A percentile compares a stretch with the other conserved stretches of the same genome.
Conservation (phyloP, 1,140 invertebrate genomes). For the Condylostylus longicornis region DNA sequence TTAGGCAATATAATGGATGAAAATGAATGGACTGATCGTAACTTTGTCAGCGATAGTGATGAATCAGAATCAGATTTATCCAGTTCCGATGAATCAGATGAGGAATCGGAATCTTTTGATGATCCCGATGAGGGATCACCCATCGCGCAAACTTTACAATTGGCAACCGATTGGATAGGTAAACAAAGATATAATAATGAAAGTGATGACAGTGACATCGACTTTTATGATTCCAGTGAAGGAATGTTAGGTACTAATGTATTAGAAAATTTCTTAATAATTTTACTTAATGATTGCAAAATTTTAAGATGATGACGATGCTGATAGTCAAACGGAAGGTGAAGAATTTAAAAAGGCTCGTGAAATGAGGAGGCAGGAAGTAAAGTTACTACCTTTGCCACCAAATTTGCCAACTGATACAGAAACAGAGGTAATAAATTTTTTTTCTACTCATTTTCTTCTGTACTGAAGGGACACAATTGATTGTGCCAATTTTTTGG, state of each 20-base stretch:
- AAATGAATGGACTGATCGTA: conserved; percentile 84
- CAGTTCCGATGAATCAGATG: conserved; percentile 24
- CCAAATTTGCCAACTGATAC: conserved; percentile 47
- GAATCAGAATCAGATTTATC: conserved; percentile 43
- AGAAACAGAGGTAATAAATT: conserved; percentile 65
- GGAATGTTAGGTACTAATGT: conserved; percentile 16
- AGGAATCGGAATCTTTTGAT: conserved; percentile 28
- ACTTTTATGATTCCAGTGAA: conserved; percentile 30
- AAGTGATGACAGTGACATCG: conserved; percentile 23
- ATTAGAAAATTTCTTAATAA: neutral
- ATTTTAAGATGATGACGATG: conserved; percentile 41
- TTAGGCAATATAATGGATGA: conserved; percentile 64
- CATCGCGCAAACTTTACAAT: conserved; percentile 28
- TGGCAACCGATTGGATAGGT: conserved; percentile 31
- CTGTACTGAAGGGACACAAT: neutral
- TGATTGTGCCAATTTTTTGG: too few species aligned
- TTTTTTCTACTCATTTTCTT: too few species aligned
- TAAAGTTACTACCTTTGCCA: conserved; percentile 45
- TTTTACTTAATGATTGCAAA: neutral
- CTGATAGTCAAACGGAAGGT: conserved; percentile 55
- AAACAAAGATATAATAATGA: conserved; percentile 28
- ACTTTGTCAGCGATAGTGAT: conserved; percentile 68
- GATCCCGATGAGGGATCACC: conserved; percentile 32
- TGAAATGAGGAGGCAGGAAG: conserved; percentile 50
- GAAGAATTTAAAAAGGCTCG: conserved; percentile 48